Evolutionary conservation across 2,888 invertebrate genomes (phyloP), one percentile per base, ranked within the genome.

Genomic region (Achlya flavicornis): DNA sequence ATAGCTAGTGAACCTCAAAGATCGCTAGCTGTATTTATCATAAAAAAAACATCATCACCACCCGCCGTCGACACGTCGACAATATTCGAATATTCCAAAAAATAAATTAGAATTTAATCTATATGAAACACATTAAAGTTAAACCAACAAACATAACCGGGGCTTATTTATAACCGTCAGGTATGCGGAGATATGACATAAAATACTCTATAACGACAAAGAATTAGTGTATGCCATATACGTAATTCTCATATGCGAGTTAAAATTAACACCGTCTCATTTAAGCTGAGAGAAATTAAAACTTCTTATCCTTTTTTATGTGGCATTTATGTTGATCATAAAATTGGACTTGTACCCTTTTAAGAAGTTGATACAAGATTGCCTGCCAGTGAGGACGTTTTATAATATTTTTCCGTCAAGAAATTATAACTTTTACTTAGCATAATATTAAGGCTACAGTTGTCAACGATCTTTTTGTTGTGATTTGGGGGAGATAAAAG

Each of bases 181-280:
- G 82, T 86, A 88, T 81, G 81, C 84, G 73, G 76, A 65, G 72
- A 69, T 73, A 74, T 76, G 78, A 78, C 79, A 78, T 85, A 85
- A 89, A 86, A 85, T 83, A 76, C 81, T 83, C 83, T 86, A 87
- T 89, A 90, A 89, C 87, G 88, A 90, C 87, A 87, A 88, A 87
- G 88, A 91, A 90, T 91, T 90, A 89, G 89, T 88, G 77, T 80
- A 79, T 80, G 76, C 76, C 72, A 78, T 80, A 82, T 77, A 84
- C 74, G 79, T 74, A 76, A 78, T 82, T 81, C 78, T 61, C 67
- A 72, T 73, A 72, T 67, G 78, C 76, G 81, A 83, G 85, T 90
- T 91, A 90, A 93, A 92, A 92, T 93, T 92, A 93, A 92, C 93
- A 84, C 91, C 85, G 84, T 80, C 87, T 90, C 88, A 91, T 92